phyloP scores from a whole-genome alignment of 2,888 invertebrate genomes.

The Rotaria sp. region DNA sequence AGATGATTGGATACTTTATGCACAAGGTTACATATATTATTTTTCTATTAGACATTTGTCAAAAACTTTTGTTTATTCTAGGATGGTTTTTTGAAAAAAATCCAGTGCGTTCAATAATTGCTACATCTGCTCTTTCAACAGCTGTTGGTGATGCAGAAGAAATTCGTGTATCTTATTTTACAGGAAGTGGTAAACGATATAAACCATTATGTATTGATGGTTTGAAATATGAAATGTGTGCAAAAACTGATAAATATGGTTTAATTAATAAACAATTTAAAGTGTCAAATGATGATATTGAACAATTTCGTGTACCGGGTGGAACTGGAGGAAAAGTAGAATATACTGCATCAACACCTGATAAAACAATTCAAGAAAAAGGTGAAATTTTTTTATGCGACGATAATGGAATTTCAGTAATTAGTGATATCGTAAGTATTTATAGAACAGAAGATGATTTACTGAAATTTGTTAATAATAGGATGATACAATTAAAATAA shows the following conservation, averaged over 20 bases:
- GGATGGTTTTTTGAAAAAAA: background rate
- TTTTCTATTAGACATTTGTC: background rate
- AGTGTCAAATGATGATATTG: constrained; percentile 5
- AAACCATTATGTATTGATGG: background rate
- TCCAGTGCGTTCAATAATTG: background rate
- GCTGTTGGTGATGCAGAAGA: background rate
- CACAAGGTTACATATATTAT: background rate
- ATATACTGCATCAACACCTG: background rate
- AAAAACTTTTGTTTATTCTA: background rate
- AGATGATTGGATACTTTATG: constrained; percentile 20
- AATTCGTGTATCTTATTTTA: background rate
- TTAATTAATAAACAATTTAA: background rate
- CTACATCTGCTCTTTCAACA: background rate
- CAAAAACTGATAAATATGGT: background rate
- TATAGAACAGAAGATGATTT: background rate
- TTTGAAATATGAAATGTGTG: background rate
- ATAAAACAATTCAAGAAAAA: background rate
- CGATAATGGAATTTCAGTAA: constrained; percentile 11
- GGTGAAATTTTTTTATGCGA: constrained; percentile 15
- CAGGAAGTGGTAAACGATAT: background rate
- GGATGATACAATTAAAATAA: constrained; percentile 27
- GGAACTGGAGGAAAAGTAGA: background rate
- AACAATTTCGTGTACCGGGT: background rate
- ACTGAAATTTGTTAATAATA: background rate
- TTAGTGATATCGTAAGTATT: constrained; percentile 2